A percentile compares a stretch with the other conserved stretches of the same genome.
These are phyloP conservation scores for Oxystoma pomonae DNA, from an alignment of 2,888 invertebrate genomes.

Conservation along the genomic window DNA sequence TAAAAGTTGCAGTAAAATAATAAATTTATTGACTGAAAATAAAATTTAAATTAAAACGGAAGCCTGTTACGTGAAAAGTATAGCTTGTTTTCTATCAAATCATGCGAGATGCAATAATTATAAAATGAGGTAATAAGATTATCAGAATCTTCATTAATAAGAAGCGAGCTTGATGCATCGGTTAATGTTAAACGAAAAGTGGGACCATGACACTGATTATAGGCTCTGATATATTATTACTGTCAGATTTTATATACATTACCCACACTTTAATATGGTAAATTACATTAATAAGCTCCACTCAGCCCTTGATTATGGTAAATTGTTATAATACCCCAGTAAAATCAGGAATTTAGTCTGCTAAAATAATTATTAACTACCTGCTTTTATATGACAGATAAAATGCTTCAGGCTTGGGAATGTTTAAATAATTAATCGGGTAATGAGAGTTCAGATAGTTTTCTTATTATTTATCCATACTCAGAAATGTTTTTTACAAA, in stretches of 20 bases:
- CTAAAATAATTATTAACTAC: neutral
- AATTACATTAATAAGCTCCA: neutral
- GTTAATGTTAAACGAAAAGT: neutral
- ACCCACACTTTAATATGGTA: neutral
- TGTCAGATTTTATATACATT: neutral
- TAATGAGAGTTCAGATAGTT: too few species aligned
- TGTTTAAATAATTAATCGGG: too few species aligned
- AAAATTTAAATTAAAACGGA: too few species aligned
- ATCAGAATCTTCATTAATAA: constrained; percentile 2
- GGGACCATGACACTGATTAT: neutral
- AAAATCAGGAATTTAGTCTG: neutral
- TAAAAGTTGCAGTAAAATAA: too few species aligned
- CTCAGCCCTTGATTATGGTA: neutral
- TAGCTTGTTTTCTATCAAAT: too few species aligned
- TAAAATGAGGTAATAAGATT: constrained; percentile 22
- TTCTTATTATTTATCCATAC: too few species aligned
- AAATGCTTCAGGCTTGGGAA: too few species aligned
- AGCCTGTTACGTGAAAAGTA: too few species aligned
- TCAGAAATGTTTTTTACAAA: too few species aligned
- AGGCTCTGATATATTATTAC: neutral
- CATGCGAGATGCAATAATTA: too few species aligned
- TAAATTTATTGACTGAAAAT: too few species aligned
- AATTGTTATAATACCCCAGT: neutral
- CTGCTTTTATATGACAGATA: too few species aligned
- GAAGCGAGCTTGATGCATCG: neutral